phyloP scores from a whole-genome alignment of 2,888 invertebrate genomes.

The Tipula lateralis region DNA sequence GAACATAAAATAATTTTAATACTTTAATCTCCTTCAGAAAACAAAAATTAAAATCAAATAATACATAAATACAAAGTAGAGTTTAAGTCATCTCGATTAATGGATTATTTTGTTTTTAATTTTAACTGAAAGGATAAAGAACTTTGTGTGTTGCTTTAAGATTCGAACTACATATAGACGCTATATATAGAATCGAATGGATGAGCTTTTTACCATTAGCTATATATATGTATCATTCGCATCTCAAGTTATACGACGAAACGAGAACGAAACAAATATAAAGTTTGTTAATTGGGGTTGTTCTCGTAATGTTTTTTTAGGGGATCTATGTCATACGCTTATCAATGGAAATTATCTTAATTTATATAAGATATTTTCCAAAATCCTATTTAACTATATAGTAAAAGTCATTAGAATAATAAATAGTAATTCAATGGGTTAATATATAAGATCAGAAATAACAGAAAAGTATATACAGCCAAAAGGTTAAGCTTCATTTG shows the following conservation, averaged over 20 bases:
- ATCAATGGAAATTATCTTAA: neutral
- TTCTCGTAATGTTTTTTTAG: neutral
- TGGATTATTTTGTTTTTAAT: neutral
- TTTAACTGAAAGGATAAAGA: constrained; percentile 9
- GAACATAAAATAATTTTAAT: neutral
- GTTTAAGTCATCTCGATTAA: constrained; percentile 7
- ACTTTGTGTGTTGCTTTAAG: neutral
- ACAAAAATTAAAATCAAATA: neutral
- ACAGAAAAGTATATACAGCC: neutral
- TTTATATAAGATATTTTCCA: neutral
- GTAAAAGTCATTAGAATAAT: neutral
- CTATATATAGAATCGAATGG: neutral
- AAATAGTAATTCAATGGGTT: neutral
- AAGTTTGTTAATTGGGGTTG: constrained; percentile 5
- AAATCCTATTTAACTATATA: neutral
- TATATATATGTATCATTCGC: neutral
- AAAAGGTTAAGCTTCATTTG: neutral
- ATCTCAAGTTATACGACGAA: neutral
- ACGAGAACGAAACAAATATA: neutral
- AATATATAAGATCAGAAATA: neutral
- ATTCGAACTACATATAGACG: neutral
- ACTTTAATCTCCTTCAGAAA: neutral
- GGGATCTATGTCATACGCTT: neutral
- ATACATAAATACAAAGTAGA: neutral
- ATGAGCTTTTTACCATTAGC: neutral